Base-by-base conservation (phyloP, 2,113 vertebrate genomes). In the Budorcas taxicolor region DNA sequence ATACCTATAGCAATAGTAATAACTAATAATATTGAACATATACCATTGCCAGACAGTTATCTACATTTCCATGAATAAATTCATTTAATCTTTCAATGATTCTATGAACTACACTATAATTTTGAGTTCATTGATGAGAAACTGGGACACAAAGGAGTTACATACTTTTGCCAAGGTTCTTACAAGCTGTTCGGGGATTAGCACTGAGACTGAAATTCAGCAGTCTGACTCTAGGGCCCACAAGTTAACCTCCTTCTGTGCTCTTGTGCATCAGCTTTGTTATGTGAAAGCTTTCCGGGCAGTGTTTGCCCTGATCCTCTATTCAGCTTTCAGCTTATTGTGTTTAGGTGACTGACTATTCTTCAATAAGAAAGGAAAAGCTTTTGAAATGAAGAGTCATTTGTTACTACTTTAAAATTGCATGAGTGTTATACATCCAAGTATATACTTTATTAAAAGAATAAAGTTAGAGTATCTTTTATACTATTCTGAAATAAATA, bases 331-430 rank as follows among this genome's bases (percentile, higher is more conserved):
- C 3, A n/a, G 94, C 95, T 78, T 62, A 19, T 93, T 78, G 25
- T 88, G 94, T 96, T 91, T 76, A 76, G 57, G n/a, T 97, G 36
- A 88, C 87, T 82, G 33, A 40, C 23, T 27, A 3, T 43, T 84
- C 45, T 94, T 92, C 94, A 92, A 45, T 0, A 16, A 60, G 62
- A 45, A 55, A 47, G 88, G 27, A 60, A 53, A 53, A 95, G 57
- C 58, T 21, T 91, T 98, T 89, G 89, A n/a, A 31, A 93, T 86
- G 60, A 90, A 81, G 19, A 83, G 3, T 88, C 86, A 62, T 64
- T 97, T 97, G 60, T 29, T 97, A 96, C 86, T 86, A 52, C 53
- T 95, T 43, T 94, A 96, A 98, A 96, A 90, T 92, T 86, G 55
- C 40, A 45, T 74, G 36, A 91, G 57, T 52, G 9, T 81, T 86